Evolutionary conservation across 2,113 vertebrate species (phyloP).

Genomic region (Hepsetus odoe): DNA sequence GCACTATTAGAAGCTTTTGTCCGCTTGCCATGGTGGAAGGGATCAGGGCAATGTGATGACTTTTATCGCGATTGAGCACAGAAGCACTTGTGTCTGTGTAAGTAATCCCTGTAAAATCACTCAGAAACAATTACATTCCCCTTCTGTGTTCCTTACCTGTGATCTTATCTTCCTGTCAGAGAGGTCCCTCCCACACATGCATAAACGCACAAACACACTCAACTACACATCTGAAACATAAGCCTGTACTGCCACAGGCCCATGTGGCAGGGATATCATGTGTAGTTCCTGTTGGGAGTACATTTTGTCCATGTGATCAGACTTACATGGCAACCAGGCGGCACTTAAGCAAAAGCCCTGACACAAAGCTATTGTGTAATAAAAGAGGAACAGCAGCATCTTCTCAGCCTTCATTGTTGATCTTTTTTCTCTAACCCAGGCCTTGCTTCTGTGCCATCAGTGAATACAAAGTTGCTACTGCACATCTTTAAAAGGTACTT

Average conservation of each 20-base stretch:
- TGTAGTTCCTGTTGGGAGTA: slow-evolving; percentile 30
- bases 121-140: not conserved
- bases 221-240: not conserved
- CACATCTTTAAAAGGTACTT: too few species aligned
- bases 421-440: slow-evolving; percentile 28
- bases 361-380: slow-evolving; percentile 34
- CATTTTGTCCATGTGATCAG: slow-evolving; percentile 28
- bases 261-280: slow-evolving; percentile 9
- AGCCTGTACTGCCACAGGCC: slow-evolving; percentile 1
- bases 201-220: not conserved
- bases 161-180: not conserved
- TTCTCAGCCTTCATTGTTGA: slow-evolving; percentile 28
- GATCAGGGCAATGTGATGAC: slow-evolving; percentile 72
- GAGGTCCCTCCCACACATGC: not conserved
- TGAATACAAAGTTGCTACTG: too few species aligned
- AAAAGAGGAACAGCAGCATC: slow-evolving; percentile 38
- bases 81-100: not conserved
- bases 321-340: slow-evolving; percentile 28
- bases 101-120: not conserved
- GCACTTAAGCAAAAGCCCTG: slow-evolving; percentile 4
- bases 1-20: slow-evolving; percentile 70
- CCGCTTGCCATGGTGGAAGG: slow-evolving; percentile 64
- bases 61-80: slow-evolving; percentile 60
- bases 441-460: slow-evolving; percentile 6
- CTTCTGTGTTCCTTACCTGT: not conserved